phyloP scores from a whole-genome alignment of 1,140 invertebrate genomes.

The Bacillus rossius region DNA sequence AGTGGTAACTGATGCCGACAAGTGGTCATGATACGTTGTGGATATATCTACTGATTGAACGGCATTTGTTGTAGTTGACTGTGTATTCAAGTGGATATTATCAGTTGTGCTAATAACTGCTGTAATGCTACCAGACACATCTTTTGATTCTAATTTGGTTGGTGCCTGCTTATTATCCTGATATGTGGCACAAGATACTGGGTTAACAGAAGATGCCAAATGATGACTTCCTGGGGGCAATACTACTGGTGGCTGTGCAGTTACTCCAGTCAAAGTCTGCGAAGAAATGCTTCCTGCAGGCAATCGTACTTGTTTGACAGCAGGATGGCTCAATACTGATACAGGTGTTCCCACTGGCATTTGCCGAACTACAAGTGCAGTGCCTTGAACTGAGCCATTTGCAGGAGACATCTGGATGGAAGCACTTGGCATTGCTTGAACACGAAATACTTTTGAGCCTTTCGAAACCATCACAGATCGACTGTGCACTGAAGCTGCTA shows the following conservation, averaged over 20 bases:
- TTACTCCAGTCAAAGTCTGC: conserved; percentile 20
- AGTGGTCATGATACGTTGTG: neutral
- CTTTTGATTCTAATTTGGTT: too few species aligned
- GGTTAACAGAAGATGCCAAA: neutral
- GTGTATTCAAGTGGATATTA: conserved; percentile 1
- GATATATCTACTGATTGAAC: neutral
- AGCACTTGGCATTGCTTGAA: conserved; percentile 27
- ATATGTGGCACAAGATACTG: too few species aligned
- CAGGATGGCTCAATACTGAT: conserved; percentile 14
- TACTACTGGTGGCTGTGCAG: conserved; percentile 27
- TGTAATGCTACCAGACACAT: neutral
- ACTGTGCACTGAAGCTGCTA: conserved; percentile 18
- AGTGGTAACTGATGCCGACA: neutral
- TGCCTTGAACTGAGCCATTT: conserved; percentile 7
- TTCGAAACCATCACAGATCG: conserved; percentile 28
- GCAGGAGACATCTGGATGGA: conserved; percentile 23
- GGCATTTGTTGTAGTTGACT: neutral
- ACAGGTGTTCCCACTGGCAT: conserved; percentile 17
- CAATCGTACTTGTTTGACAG: conserved; percentile 28
- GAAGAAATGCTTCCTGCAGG: conserved; percentile 21
- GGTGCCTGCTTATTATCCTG: too few species aligned
- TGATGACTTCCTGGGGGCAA: conserved; percentile 22
- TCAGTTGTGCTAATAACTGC: neutral
- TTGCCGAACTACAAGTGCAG: conserved; percentile 25
- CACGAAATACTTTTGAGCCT: conserved; percentile 29